A percentile compares a stretch with the other conserved stretches of the same genome.
Evolutionary conservation across 2,888 invertebrate genomes (phyloP).

Genomic region (Byasa hedistus): DNA sequence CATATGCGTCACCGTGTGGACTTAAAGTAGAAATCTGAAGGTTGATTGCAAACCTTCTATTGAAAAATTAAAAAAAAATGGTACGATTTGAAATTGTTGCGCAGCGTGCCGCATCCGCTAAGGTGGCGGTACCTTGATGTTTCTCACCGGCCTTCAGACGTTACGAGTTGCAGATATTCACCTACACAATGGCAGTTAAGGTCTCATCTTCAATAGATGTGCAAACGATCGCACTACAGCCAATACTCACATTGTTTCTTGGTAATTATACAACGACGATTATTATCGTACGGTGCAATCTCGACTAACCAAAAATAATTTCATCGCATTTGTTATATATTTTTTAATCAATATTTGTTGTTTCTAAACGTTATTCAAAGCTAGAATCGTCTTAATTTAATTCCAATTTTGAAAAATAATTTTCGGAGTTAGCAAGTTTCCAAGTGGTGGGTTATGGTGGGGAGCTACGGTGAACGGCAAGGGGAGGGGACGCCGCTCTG

Average conservation of each 20-base stretch:
- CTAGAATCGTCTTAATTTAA: constrained; percentile 32
- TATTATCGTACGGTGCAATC: neutral
- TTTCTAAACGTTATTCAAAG: neutral
- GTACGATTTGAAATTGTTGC: constrained; percentile 22
- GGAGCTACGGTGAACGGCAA: constrained; percentile 35
- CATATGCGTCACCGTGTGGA: constrained; percentile 6
- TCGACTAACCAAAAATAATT: neutral
- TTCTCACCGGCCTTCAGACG: constrained; percentile 36
- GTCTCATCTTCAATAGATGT: constrained; percentile 18
- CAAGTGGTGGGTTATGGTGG: constrained; percentile 55
- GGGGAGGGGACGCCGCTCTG: constrained; percentile 48
- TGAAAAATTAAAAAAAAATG: constrained; percentile 22
- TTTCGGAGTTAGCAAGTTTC: constrained; percentile 52
- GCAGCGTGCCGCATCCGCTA: constrained; percentile 16
- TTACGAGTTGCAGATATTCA: constrained; percentile 28
- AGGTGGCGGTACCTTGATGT: constrained; percentile 15
- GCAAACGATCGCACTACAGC: constrained; percentile 1
- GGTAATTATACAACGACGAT: constrained; percentile 2
- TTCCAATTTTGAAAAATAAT: constrained; percentile 44
- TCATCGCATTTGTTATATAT: neutral
- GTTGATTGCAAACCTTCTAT: constrained; percentile 24
- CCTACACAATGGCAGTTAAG: constrained; percentile 19
- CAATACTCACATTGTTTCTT: constrained; percentile 8
- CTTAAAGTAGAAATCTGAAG: constrained; percentile 20
- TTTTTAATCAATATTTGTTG: too few relatives aligned